phyloP scores from a whole-genome alignment of 2,888 invertebrate species.

The Himalopsyche anomala region DNA sequence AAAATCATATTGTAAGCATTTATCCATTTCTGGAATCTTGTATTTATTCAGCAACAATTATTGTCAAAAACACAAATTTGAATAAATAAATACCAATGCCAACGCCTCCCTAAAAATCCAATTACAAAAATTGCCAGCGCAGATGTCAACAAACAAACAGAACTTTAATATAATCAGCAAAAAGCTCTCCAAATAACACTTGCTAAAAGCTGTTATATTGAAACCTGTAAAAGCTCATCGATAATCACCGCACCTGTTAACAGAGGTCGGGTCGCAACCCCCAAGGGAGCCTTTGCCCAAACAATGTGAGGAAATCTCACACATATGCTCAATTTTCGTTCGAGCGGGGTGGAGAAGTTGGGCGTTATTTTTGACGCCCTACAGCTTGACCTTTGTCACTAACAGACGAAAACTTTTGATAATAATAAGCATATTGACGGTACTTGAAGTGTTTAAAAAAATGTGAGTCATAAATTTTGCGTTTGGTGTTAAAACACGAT shows the following conservation, averaged over 20 bases:
- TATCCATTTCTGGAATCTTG: no score
- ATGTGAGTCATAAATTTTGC: no score
- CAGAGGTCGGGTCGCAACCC: conserved; percentile 44
- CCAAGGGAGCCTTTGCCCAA: conserved; percentile 41
- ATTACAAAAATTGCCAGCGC: conserved; percentile 8
- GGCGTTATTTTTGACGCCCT: neutral
- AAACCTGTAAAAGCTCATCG: conserved; percentile 37
- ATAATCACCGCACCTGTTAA: conserved; percentile 59
- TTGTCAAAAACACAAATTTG: no score
- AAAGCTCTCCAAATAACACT: conserved; percentile 24
- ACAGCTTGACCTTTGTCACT: neutral
- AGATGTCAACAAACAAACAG: conserved; percentile 23
- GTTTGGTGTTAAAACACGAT: no score
- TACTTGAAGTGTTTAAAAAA: no score
- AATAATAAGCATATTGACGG: no score
- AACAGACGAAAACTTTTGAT: no score
- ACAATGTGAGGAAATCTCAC: conserved; percentile 31
- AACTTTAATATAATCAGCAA: conserved; percentile 20
- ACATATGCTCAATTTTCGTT: conserved; percentile 24
- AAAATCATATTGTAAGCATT: no score
- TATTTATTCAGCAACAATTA: no score
- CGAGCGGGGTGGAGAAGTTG: neutral
- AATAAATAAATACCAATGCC: no score
- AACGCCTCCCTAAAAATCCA: conserved; percentile 2
- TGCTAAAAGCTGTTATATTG: conserved; percentile 18